Evolutionary conservation across 35 echinoderm and acorn worm species (phyloP).

Genomic region (Holothuria glaberrima): DNA sequence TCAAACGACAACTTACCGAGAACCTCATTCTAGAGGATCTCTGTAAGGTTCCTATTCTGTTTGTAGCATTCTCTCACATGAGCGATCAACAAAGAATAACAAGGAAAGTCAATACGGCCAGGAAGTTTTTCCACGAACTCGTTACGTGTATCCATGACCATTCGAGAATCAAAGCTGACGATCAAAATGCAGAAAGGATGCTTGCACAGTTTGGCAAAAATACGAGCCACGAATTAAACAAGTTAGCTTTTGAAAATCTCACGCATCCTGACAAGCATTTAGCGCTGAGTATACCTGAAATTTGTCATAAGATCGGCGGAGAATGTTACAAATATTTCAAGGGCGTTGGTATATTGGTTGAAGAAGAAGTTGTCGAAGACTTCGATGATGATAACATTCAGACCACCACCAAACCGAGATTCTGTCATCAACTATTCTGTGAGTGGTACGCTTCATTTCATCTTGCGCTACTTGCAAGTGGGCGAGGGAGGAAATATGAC

Average conservation of each 20-base stretch:
- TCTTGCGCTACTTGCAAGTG: slow-evolving; percentile 24
- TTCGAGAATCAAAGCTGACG: slow-evolving; percentile 26
- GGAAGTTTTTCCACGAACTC: slow-evolving; percentile 37
- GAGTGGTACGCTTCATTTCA: slow-evolving; percentile 29
- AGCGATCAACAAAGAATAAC: slow-evolving; percentile 22
- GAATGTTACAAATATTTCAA: slow-evolving; percentile 41
- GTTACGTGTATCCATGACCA: slow-evolving; percentile 26
- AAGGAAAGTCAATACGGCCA: slow-evolving; percentile 40
- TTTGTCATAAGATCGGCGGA: slow-evolving; percentile 26
- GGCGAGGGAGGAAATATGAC: slow-evolving; percentile 25
- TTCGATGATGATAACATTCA: slow-evolving; percentile 41
- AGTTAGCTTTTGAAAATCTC: slow-evolving; percentile 46
- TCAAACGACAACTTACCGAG: slow-evolving; percentile 39
- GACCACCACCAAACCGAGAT: slow-evolving; percentile 42
- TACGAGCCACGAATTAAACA: slow-evolving; percentile 36
- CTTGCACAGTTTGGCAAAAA: slow-evolving; percentile 29
- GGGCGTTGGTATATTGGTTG: slow-evolving; percentile 32
- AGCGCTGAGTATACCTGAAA: slow-evolving; percentile 41
- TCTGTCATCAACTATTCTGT: background rate
- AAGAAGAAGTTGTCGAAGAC: slow-evolving; percentile 16
- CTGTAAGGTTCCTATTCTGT: slow-evolving; percentile 35
- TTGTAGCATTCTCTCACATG: slow-evolving; percentile 46
- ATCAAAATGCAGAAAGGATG: slow-evolving; percentile 21
- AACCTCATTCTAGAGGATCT: slow-evolving; percentile 43
- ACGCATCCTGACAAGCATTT: slow-evolving; percentile 39